Conservation (phyloP, 2,113 vertebrate genomes). For the Tichodroma muraria region DNA sequence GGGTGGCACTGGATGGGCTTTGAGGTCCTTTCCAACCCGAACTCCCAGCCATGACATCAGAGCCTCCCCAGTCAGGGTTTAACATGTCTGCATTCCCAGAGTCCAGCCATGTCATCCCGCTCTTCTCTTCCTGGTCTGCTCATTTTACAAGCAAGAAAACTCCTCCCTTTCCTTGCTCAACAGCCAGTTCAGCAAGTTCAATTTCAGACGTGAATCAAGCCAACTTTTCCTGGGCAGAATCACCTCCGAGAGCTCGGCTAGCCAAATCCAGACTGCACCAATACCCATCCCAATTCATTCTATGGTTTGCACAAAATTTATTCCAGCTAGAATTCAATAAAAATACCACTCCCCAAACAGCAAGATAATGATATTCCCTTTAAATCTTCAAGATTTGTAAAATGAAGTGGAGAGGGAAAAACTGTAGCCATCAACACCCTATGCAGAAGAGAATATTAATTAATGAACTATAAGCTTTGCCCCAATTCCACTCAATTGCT, state of each 20-base stretch:
- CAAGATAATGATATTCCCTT: background rate
- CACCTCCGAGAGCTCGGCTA: background rate
- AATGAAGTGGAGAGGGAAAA: background rate
- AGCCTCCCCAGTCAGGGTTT: background rate
- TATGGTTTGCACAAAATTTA: background rate
- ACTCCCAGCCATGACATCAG: background rate
- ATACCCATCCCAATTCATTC: accelerated
- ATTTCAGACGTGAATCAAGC: background rate
- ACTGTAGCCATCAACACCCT: background rate
- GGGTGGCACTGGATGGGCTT: background rate
- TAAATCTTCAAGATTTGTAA: background rate
- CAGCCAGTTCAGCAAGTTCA: background rate
- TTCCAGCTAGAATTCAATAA: background rate
- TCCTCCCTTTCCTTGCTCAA: constrained; percentile 16
- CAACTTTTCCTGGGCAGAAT: background rate
- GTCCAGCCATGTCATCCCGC: background rate
- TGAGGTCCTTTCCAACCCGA: background rate
- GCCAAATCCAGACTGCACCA: background rate
- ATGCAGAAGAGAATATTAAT: background rate
- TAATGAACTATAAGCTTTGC: background rate
- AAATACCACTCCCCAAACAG: background rate
- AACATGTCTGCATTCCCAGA: background rate
- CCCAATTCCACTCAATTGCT: background rate
- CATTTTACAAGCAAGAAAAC: background rate
- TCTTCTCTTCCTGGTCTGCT: background rate